Base-by-base conservation (phyloP, 2,888 invertebrate species). In the Artemia sp. region DNA sequence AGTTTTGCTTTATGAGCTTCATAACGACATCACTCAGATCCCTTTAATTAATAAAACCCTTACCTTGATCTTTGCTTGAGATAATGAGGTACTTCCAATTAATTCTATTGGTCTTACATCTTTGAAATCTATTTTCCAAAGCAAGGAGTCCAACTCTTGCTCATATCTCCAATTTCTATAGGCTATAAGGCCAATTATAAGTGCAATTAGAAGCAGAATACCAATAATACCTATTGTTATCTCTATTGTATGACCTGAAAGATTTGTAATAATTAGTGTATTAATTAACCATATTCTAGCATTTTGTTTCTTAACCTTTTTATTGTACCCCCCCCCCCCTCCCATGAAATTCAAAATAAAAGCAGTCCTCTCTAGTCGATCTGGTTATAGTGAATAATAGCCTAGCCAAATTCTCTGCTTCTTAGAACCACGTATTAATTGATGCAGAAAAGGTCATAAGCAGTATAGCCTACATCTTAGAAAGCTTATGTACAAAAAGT, bases 131-230 rank as follows among this genome's bases (percentile, higher is more conserved):
- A 94, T 88, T 80, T 93, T 92, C 94, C 94, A 94, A 58, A 94
- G 82, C 58, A 94, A 80, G 70, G 91, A 92, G 77, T 93, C 93
- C 73, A 94, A 81, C 76, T 93, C 93, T 76, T 93, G 92, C 77
- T 94, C 93, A 78, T 94, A 92, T 58, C 86, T 85, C 92, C 92
- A 93, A 78, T 93, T 93, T 71, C 93, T 85, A 80, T 88, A 90
- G 12, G 90, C 81, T 0, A 91, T 85, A 70, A 90, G 80, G 0
- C 85, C 84, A n/a, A 89, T 85, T 5, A 90, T 81, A 0, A 85
- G 81, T 53, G 90, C 78, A 8, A 90, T 79, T 0, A 90, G 80
- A 12, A 88, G 77, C 6, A 89, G 82, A 3, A 89, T 88, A 0
- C 92, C 91, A 0, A 86, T 85, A 0, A 91, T 85, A 2, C 90